Evolutionary conservation across 1,140 invertebrate species (phyloP), one percentile per base, ranked within the genome.

Genomic region (Pseudomyrmex gracilis): DNA sequence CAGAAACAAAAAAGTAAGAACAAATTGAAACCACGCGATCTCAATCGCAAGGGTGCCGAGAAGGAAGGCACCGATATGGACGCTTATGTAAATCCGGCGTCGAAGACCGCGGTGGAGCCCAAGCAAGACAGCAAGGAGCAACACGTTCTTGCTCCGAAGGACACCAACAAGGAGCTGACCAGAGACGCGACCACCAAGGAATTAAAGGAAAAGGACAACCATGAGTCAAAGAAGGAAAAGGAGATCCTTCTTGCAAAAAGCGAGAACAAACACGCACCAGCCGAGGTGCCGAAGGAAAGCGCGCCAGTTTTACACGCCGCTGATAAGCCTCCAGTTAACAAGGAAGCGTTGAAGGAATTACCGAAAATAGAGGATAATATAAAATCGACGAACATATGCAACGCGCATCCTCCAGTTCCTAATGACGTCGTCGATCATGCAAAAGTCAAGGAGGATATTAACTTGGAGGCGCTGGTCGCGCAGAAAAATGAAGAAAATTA

Each of bases 31-130:
- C 87, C 83, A 8, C 90, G 92, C 68, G 94, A 95, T 20, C 71
- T 94, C 8, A 95, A 94, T 87, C 92, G 93, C 13, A 94, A 93
- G 77, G 94, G 94, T 71, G 92, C 93, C 10, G 94, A 95, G 53
- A 95, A 95, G 86, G 94, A 95, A 83, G 94, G 94, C 58, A 93
- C 94, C 5, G 94, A 95, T 70, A 95, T 95, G 95, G 94, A 95
- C 87, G 94, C 94, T 47, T 95, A 94, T 85, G 91, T 93, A 45
- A 93, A 93, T 73, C 63, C 91, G 15, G 78, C 87, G 22, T 71
- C 89, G 24, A 49, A 87, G n/a, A 34, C 87, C 12, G 91, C 92
- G 63, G 71, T 87, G 43, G 90, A 92, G 53, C 60, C 53, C 20
- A 88, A 88, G 74, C 85, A 83, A 24, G 87, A 89, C n/a, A 86